phyloP scores from a whole-genome alignment of 2,797 vertebrate species.

The Synaphobranchus kaupii region DNA sequence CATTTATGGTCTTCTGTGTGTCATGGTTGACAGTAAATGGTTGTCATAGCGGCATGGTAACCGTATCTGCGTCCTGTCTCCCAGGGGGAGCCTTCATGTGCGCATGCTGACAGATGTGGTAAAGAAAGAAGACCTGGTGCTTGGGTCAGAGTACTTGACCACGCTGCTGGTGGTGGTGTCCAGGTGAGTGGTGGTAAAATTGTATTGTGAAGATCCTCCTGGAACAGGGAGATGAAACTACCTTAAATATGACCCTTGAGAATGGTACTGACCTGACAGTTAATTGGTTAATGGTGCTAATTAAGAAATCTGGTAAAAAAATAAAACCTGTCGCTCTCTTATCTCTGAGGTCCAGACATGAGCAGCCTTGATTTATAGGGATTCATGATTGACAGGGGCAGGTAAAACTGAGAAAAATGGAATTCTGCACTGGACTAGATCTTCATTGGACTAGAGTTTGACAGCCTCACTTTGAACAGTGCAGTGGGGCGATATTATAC shows the following conservation, averaged over 20 bases:
- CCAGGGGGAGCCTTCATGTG: constrained; percentile 84
- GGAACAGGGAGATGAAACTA: not conserved
- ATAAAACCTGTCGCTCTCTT: no score
- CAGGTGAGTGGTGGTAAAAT: constrained; percentile 70
- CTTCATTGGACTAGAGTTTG: not conserved
- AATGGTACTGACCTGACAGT: not conserved
- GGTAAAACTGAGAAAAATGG: not conserved
- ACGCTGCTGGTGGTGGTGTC: constrained; percentile 88
- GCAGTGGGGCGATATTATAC: not conserved
- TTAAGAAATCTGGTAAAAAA: no score
- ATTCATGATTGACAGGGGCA: not conserved
- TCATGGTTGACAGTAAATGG: not conserved
- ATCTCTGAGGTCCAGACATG: not conserved
- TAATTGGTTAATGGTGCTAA: no score
- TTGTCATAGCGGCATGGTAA: constrained; percentile 1
- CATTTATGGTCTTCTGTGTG: not conserved
- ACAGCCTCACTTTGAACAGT: not conserved
- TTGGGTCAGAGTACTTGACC: constrained; percentile 90
- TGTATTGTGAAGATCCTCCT: no score
- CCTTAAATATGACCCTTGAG: not conserved
- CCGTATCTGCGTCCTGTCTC: constrained; percentile 2
- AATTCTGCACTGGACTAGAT: not conserved
- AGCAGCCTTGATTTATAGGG: not conserved
- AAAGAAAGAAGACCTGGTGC: constrained; percentile 88
- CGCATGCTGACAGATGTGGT: constrained; percentile 81